Percentiles rank a stretch among this genome's conserved stretches.
Evolutionary conservation across 1,140 invertebrate species (phyloP).

Genomic region (Rhagoletis zephyria): DNA sequence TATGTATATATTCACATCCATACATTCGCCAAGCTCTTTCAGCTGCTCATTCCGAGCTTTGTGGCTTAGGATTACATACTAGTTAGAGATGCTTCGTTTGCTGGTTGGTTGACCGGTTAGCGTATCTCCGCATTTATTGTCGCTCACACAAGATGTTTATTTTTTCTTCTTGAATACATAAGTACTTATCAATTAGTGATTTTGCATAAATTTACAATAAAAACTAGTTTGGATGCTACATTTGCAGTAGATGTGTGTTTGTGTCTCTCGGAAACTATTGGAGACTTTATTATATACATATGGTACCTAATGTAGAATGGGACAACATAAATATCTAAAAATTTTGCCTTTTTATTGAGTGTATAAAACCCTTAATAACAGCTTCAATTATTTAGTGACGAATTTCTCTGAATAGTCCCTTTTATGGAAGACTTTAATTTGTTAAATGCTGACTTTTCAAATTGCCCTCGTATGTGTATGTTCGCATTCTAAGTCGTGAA

Average conservation of each 20-base stretch:
- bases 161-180: neutral
- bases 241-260: neutral
- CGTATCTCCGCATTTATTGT: conserved; percentile 20
- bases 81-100: neutral
- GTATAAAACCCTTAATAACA: too few relatives aligned
- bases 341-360: too few relatives aligned
- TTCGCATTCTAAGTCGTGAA: too few relatives aligned
- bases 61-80: neutral
- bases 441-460: too few relatives aligned
- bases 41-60: neutral
- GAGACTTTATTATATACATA: neutral
- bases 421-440: too few relatives aligned
- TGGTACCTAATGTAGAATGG: neutral
- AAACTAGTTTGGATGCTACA: neutral
- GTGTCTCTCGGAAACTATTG: neutral
- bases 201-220: conserved; percentile 39
- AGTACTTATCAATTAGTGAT: neutral
- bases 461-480: too few relatives aligned
- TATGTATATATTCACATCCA: neutral
- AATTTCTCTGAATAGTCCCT: too few relatives aligned
- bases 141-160: neutral
- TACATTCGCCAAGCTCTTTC: too few relatives aligned
- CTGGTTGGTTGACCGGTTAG: conserved; percentile 29
- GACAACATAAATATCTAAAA: too few relatives aligned
- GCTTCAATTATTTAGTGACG: too few relatives aligned